Conservation (phyloP, 1,140 invertebrate genomes). For the Paraescarpia echinospica region DNA sequence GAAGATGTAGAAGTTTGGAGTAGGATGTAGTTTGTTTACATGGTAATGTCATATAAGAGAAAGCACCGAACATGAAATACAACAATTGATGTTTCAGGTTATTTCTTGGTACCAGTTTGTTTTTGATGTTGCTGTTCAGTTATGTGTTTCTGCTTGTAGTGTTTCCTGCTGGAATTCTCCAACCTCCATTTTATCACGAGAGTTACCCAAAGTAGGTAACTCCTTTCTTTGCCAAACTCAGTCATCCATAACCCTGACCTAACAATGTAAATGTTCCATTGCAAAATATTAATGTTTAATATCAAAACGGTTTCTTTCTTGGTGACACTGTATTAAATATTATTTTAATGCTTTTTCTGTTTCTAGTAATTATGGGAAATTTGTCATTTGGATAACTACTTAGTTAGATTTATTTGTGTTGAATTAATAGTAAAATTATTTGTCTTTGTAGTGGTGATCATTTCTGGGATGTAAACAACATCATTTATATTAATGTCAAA, state of each 20-base stretch:
- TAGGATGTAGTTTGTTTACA: not conserved
- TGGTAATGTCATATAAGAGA: not conserved
- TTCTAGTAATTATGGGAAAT: too few species aligned
- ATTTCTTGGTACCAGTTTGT: not conserved
- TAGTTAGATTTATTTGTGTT: not conserved
- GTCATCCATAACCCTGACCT: not conserved
- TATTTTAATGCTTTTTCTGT: too few species aligned
- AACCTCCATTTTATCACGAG: constrained; percentile 67
- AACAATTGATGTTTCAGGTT: not conserved
- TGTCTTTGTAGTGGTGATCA: not conserved
- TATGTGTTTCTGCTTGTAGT: constrained; percentile 39
- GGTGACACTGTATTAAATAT: too few species aligned
- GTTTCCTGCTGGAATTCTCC: constrained; percentile 70
- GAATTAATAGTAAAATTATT: not conserved
- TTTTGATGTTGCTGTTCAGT: not conserved
- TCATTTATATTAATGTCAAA: too few species aligned
- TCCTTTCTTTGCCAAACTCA: not conserved
- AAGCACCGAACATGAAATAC: not conserved
- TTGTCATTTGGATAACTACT: too few species aligned
- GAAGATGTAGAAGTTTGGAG: not conserved
- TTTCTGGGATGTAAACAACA: too few species aligned
- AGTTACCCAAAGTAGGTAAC: constrained; percentile 62
- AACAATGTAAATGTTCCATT: not conserved
- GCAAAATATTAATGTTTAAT: not conserved
- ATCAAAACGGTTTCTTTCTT: not conserved